Evolutionary conservation across 2,888 invertebrate species (phyloP).

Genomic region (Ectemnius lituratus): DNA sequence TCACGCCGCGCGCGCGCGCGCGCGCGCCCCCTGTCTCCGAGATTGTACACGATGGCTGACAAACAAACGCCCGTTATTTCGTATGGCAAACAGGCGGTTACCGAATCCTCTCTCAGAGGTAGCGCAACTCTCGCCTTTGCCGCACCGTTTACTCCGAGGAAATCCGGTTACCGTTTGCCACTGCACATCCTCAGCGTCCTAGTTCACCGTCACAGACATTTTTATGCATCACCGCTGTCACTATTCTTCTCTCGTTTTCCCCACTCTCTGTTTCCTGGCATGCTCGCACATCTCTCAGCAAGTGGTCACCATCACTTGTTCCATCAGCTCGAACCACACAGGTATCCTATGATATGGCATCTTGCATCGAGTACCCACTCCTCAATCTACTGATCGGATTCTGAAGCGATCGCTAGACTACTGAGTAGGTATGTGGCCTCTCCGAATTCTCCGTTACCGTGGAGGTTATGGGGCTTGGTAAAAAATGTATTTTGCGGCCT

Average conservation of each 20-base stretch:
- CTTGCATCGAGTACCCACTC: no score
- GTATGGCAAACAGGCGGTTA: slow-evolving; percentile 64
- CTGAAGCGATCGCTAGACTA: no score
- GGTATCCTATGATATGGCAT: no score
- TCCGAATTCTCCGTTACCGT: neutral
- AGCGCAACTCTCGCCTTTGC: slow-evolving; percentile 29
- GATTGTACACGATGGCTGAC: slow-evolving; percentile 49
- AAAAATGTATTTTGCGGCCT: slow-evolving; percentile 34
- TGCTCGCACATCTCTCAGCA: no score
- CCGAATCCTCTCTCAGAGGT: slow-evolving; percentile 34
- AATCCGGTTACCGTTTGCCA: slow-evolving; percentile 30
- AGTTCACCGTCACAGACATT: neutral
- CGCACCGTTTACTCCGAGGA: slow-evolving; percentile 27
- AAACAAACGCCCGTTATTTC: slow-evolving; percentile 60
- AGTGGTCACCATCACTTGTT: no score
- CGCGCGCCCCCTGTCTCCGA: slow-evolving; percentile 20
- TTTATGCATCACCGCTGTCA: neutral
- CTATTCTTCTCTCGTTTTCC: neutral
- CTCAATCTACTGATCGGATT: no score
- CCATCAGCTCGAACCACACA: no score
- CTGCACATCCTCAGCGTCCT: neutral
- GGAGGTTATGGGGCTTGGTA: slow-evolving; percentile 26
- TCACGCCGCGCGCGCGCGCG: neutral
- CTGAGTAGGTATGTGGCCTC: neutral
- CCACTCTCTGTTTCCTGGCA: no score